These are phyloP conservation scores for Rynchops niger DNA, from an alignment of 2,113 vertebrate species.

Conservation along the genomic window DNA sequence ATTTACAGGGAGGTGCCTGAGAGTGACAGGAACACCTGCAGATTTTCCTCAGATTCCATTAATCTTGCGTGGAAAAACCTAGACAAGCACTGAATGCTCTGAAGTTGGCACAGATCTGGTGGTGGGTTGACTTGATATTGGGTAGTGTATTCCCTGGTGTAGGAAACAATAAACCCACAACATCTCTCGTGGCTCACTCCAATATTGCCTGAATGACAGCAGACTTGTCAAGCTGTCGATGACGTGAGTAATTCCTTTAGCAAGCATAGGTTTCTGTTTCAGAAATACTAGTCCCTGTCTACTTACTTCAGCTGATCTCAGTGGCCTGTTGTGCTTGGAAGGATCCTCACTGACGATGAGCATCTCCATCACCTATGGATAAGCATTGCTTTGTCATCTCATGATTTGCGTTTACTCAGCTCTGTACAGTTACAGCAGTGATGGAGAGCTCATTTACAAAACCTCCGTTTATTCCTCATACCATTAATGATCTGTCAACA, in stretches of 20 bases:
- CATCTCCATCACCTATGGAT: accelerated
- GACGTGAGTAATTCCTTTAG: neutral
- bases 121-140: neutral
- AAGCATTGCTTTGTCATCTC: neutral
- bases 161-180: neutral
- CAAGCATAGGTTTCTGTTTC: neutral
- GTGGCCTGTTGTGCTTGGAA: neutral
- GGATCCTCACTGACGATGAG: neutral
- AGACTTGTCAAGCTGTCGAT: neutral
- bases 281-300: neutral
- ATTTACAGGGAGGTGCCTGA: neutral
- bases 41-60: neutral
- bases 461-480: neutral
- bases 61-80: neutral
- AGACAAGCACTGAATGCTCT: neutral
- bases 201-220: neutral
- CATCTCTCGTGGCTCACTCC: neutral
- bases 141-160: neutral
- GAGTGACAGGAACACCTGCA: neutral
- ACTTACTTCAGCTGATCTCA: neutral
- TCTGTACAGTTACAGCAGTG: accelerated
- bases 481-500: neutral
- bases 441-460: neutral
- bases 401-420: neutral
- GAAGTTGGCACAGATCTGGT: neutral